Percentiles rank a stretch among this genome's conserved stretches.
Conservation (phyloP, 2,113 vertebrate genomes). For the Antigone vipio region DNA sequence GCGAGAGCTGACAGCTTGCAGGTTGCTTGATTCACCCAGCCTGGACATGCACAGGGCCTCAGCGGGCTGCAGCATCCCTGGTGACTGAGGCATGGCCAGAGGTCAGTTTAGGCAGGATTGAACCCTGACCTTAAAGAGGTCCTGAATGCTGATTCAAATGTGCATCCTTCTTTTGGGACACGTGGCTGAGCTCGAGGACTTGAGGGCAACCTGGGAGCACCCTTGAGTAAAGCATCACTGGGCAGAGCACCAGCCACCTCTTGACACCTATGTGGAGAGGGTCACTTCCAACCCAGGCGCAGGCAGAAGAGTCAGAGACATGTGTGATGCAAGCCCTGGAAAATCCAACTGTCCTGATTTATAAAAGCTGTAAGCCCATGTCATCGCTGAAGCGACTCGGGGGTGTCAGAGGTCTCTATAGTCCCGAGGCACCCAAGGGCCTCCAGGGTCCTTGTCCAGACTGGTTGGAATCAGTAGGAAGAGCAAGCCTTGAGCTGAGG, state of each 20-base stretch:
- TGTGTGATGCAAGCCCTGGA: neutral
- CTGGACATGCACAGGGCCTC: neutral
- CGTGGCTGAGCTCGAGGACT: neutral
- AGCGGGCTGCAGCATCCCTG: accelerated
- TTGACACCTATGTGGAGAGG: neutral
- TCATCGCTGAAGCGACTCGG: neutral
- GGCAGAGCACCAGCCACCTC: neutral
- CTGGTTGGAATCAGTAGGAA: neutral
- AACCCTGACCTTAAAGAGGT: neutral
- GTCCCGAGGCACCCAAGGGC: neutral
- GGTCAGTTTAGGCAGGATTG: neutral
- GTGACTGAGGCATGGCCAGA: neutral
- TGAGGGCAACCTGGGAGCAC: neutral
- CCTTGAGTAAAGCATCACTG: neutral
- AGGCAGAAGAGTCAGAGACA: neutral
- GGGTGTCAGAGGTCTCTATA: neutral
- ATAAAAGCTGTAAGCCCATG: neutral
- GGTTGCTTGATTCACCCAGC: neutral
- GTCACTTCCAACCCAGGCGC: neutral
- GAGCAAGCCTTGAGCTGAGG: neutral
- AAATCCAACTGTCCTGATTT: neutral
- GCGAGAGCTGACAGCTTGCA: neutral
- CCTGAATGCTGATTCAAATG: neutral
- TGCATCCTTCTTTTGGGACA: neutral
- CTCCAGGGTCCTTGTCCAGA: neutral